Evolutionary conservation across 92 coral and sea anemone species (phyloP).

Genomic region (Virgularia gustaviana): DNA sequence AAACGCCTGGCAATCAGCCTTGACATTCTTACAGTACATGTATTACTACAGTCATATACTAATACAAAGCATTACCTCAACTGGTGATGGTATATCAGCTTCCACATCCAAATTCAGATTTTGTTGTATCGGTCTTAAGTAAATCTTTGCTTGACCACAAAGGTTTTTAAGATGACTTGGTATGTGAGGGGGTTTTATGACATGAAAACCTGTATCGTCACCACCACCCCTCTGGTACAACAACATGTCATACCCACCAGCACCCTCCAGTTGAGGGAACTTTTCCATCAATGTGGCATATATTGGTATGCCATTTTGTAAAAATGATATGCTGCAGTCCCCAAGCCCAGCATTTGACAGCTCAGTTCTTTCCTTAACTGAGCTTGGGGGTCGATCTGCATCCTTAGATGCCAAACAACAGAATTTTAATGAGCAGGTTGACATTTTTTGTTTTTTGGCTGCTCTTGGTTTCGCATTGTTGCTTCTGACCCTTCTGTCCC

Average conservation of each 20-base stretch:
- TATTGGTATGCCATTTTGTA: constrained; percentile 30
- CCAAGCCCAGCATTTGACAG: constrained; percentile 59
- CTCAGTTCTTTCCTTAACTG: constrained; percentile 45
- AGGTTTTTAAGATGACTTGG: constrained; percentile 41
- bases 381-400: constrained; percentile 32
- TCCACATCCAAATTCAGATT: background rate
- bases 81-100: too few relatives aligned
- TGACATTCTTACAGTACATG: too few relatives aligned
- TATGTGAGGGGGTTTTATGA: constrained; percentile 41
- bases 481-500: constrained; percentile 22
- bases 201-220: constrained; percentile 47
- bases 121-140: constrained; percentile 45
- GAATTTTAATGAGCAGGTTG: constrained; percentile 55
- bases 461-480: background rate
- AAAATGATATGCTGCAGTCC: constrained; percentile 48
- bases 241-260: constrained; percentile 51
- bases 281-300: constrained; percentile 42
- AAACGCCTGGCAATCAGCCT: too few relatives aligned
- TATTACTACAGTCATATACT: too few relatives aligned
- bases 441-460: constrained; percentile 19
- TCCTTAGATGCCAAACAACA: constrained; percentile 35
- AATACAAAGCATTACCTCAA: too few relatives aligned
- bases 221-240: constrained; percentile 55
- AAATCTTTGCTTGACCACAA: constrained; percentile 54
- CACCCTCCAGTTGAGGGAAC: constrained; percentile 34